These are phyloP conservation scores for Hassar affinis DNA, from an alignment of 2,113 vertebrate species.

Conservation along the genomic window DNA sequence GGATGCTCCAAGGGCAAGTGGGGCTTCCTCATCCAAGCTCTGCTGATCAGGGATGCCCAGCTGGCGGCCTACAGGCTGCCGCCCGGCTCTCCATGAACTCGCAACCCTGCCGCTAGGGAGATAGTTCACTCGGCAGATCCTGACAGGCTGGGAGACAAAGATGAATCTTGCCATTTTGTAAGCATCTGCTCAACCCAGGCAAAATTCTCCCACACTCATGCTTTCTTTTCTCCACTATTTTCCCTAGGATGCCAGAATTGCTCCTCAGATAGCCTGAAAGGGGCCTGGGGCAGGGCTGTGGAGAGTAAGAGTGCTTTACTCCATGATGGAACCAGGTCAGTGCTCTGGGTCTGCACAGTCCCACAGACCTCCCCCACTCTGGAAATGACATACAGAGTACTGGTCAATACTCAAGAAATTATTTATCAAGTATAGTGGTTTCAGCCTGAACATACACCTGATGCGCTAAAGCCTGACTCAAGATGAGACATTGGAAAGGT, in stretches of 20 bases:
- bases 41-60: conserved; percentile 13
- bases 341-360: background rate
- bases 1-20: background rate
- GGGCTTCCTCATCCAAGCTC: background rate
- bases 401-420: background rate
- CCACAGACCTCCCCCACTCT: background rate
- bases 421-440: background rate
- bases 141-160: conserved; percentile 17
- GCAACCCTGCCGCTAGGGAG: background rate
- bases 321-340: background rate
- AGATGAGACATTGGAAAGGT: background rate
- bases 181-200: background rate
- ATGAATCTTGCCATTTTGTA: background rate
- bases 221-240: background rate
- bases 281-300: background rate
- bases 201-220: background rate
- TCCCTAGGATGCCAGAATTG: background rate
- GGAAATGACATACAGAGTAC: background rate
- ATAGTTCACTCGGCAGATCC: background rate
- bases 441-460: background rate
- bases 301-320: background rate
- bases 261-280: background rate
- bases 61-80: background rate
- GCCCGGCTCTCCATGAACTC: background rate
- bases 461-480: background rate